phyloP scores from a whole-genome alignment of 2,113 vertebrate species.

The Tapirus terrestris region DNA sequence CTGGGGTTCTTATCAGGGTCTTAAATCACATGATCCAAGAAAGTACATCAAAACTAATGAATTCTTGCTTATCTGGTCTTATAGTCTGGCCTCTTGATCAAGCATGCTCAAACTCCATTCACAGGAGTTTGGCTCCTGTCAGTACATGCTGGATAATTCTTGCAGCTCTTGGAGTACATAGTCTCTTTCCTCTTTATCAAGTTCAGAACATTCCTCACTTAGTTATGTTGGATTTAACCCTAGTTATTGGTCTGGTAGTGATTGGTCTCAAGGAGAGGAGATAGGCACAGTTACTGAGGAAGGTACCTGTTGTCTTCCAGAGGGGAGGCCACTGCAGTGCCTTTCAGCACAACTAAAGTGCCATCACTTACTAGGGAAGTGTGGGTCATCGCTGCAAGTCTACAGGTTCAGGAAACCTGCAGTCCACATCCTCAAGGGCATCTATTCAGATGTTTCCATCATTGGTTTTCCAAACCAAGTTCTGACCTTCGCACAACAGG shows the following conservation, averaged over 20 bases:
- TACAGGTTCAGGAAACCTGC: neutral
- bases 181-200: neutral
- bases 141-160: neutral
- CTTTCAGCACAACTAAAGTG: neutral
- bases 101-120: neutral
- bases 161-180: neutral
- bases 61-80: neutral
- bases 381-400: neutral
- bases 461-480: neutral
- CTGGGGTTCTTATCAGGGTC: neutral
- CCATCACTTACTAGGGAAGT: no score
- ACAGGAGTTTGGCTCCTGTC: neutral
- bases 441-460: neutral
- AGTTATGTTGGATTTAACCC: neutral
- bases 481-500: neutral
- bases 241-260: neutral
- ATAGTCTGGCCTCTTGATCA: neutral
- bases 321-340: neutral
- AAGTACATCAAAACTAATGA: neutral
- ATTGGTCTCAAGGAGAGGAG: neutral
- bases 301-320: neutral
- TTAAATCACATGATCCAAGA: neutral
- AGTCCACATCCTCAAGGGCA: no score
- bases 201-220: neutral
- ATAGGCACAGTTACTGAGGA: neutral